Conservation (phyloP, 2,888 invertebrate species). For the Drosophila testacea region DNA sequence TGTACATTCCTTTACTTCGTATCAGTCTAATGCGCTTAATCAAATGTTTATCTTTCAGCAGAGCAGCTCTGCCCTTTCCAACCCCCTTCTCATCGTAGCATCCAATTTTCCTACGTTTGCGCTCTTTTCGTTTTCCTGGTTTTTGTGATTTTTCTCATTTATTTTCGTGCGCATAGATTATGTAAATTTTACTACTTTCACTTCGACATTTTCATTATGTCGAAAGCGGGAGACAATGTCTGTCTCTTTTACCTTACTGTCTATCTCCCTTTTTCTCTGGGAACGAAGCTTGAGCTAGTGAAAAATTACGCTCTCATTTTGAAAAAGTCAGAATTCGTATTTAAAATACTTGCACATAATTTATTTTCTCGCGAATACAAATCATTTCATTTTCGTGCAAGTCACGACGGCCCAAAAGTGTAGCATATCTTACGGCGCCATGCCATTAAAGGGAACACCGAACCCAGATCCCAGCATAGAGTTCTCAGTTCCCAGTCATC, state of each 20-base stretch:
- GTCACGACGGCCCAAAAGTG: conserved; percentile 69
- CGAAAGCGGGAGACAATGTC: conserved; percentile 50
- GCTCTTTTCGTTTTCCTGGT: conserved; percentile 22
- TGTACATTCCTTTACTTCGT: conserved; percentile 30
- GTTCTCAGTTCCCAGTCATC: neutral
- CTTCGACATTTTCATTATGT: conserved; percentile 81
- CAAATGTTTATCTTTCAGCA: conserved; percentile 76
- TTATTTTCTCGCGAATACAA: conserved; percentile 78
- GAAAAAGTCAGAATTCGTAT: conserved; percentile 65
- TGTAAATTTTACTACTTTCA: conserved; percentile 81
- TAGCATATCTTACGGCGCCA: conserved; percentile 72
- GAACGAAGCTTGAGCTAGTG: conserved; percentile 32
- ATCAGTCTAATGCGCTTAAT: conserved; percentile 71
- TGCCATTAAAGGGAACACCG: conserved; percentile 60
- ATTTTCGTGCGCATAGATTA: conserved; percentile 80
- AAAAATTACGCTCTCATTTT: conserved; percentile 77
- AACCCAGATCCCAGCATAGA: neutral
- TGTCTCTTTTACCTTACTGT: conserved; percentile 3
- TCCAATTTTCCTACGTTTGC: conserved; percentile 3
- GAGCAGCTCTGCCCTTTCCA: conserved; percentile 18
- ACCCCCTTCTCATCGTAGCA: neutral
- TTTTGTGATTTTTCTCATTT: conserved; percentile 77
- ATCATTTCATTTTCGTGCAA: conserved; percentile 80
- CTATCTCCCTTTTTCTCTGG: neutral
- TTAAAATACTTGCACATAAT: conserved; percentile 81